Conservation (phyloP, 92 coral and sea anemone species). For the Pocillopora meandrina region DNA sequence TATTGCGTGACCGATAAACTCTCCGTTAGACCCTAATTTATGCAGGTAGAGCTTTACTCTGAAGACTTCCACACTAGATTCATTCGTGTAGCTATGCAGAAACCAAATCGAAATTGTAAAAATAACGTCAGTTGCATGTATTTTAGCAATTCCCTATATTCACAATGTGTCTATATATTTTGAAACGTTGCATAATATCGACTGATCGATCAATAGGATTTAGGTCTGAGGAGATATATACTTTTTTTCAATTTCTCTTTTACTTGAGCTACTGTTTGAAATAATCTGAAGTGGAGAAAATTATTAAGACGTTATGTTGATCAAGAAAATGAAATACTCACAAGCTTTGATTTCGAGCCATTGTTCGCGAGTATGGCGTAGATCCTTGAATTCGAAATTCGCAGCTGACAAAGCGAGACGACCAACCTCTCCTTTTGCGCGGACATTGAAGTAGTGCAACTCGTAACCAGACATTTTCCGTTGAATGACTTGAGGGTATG, state of each 20-base stretch:
- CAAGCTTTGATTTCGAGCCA: constrained; percentile 17
- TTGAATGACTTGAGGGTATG: not conserved
- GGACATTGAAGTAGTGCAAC: constrained; percentile 1
- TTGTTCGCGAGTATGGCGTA: constrained; percentile 2
- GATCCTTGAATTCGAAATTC: constrained; percentile 10
- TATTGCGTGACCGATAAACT: no score
- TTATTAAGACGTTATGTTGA: not conserved
- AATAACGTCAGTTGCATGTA: no score
- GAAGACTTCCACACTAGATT: no score
- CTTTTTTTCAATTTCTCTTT: not conserved
- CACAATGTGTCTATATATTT: no score
- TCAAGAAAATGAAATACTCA: not conserved
- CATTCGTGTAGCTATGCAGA: no score
- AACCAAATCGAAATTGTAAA: no score
- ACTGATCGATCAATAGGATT: no score
- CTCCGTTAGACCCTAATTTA: no score
- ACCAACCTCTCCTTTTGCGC: not conserved
- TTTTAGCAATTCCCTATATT: no score
- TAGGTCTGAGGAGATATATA: not conserved
- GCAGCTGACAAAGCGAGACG: constrained; percentile 6
- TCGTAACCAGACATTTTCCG: constrained; percentile 14
- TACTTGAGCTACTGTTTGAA: not conserved
- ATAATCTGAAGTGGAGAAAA: no score
- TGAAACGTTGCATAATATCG: no score
- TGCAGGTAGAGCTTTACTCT: no score